Evolutionary conservation across 1,140 invertebrate species (phyloP), one percentile per base, ranked within the genome.

Genomic region (Platorchestia sp.): DNA sequence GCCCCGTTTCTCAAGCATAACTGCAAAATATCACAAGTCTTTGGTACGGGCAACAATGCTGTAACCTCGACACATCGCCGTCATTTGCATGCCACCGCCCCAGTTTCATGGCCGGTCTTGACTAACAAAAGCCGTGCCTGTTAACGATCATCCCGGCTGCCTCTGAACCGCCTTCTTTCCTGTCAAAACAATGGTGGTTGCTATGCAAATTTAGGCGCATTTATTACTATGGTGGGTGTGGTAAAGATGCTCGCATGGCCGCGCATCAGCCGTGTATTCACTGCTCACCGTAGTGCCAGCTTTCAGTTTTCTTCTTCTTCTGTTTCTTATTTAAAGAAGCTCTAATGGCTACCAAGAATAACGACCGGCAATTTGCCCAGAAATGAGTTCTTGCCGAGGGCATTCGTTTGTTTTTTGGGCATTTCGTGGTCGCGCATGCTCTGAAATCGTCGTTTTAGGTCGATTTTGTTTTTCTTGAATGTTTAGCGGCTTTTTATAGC

Each of bases 161-260:
- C 40, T 44, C 45, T 5, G 3, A 45, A 47, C 87, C 7, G 43
- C 45, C 91, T 93, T 93, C 44, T 93, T 45, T 6, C 91, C 45
- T 47, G 43, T 93, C 43, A 45, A 93, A 93, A 93, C 44, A 93
- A 93, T 93, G 91, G 91, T 40, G 41, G 43, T 45, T 93, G 91
- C 91, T 47, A 47, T 93, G 91, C 45, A 93, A 47, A 47, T 93
- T 44, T 93, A 19, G 36, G 40, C 14, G 43, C 91, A 40, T 19
- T 93, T 47, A 93, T 93, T 6, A n/a, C 40, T 45, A 93, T 40
- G 89, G 0, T 27, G 40, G 91, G 45, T 47, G 91, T 40, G 43
- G 43, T 93, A 93, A 93, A 93, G 91, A 93, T 47, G 43, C 43
- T 45, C n/a, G 91, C 91, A 45, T 93, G 91, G 45, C 5, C 36